phyloP scores from a whole-genome alignment of 2,888 invertebrate genomes.

The Ectropis crepuscularia region DNA sequence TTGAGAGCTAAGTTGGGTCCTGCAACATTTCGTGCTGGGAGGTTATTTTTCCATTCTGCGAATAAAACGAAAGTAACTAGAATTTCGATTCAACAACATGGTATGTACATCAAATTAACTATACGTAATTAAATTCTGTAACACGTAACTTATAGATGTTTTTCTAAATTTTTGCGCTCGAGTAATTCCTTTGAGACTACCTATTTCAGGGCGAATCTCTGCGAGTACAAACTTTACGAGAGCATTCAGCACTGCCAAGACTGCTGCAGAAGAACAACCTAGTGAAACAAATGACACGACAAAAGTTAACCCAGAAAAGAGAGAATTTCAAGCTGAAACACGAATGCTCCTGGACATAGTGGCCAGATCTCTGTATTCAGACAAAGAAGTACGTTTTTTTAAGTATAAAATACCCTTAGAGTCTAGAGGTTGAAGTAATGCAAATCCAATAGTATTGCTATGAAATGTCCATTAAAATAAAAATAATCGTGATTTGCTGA shows the following conservation, averaged over 20 bases:
- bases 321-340: constrained; percentile 99
- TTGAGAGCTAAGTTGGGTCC: constrained; percentile 61
- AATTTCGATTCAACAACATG: constrained; percentile 34
- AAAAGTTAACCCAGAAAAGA: constrained; percentile 87
- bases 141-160: no score
- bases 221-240: constrained; percentile 37
- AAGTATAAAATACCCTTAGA: no score
- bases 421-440: no score
- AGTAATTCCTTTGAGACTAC: no score
- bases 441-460: no score
- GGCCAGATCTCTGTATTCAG: constrained; percentile 97
- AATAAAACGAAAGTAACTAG: constrained; percentile 52
- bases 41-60: constrained; percentile 60
- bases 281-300: constrained; percentile 63
- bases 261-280: constrained; percentile 52
- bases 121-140: no score
- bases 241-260: constrained; percentile 55
- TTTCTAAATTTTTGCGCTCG: no score
- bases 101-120: constrained; percentile 20
- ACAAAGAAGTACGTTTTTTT: constrained; percentile 91
- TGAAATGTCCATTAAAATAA: no score
- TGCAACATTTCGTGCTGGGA: constrained; percentile 54
- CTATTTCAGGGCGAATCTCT: constrained; percentile 34
- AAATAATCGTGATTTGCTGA: no score
- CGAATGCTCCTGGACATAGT: constrained; percentile 98